Evolutionary conservation across 1,140 invertebrate species (phyloP).

Genomic region (Lineus longissimus): DNA sequence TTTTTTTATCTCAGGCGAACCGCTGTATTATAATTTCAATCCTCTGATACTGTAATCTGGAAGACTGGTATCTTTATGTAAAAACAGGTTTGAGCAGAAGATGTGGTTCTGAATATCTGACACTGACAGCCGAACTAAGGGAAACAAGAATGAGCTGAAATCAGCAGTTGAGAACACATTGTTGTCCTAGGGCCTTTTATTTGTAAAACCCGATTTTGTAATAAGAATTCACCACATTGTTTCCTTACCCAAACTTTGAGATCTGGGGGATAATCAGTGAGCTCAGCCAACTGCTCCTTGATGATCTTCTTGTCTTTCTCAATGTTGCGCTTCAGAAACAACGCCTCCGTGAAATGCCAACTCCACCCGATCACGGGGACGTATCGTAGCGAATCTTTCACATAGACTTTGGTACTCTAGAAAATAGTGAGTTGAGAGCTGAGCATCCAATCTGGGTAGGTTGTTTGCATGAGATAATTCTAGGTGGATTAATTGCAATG

Average conservation of each 20-base stretch:
- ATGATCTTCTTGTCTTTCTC: slow-evolving; percentile 83
- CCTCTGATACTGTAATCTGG: too few relatives aligned
- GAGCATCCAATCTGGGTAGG: not conserved
- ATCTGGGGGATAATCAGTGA: slow-evolving; percentile 68
- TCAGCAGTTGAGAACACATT: not conserved
- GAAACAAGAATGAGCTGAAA: not conserved
- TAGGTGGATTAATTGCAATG: too few relatives aligned
- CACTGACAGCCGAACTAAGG: not conserved
- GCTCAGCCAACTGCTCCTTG: slow-evolving; percentile 70
- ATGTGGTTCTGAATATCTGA: too few relatives aligned
- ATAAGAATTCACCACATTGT: too few relatives aligned
- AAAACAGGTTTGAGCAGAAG: too few relatives aligned
- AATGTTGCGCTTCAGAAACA: slow-evolving; percentile 87
- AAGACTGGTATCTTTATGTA: too few relatives aligned
- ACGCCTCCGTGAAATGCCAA: slow-evolving; percentile 89
- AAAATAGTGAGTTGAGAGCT: slow-evolving; percentile 34
- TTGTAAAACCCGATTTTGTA: too few relatives aligned
- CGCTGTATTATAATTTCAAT: too few relatives aligned
- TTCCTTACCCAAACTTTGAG: slow-evolving; percentile 35
- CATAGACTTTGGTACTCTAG: slow-evolving; percentile 91
- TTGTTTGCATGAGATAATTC: too few relatives aligned
- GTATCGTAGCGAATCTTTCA: slow-evolving; percentile 86
- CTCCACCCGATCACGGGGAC: slow-evolving; percentile 92
- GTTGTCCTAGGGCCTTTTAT: too few relatives aligned
- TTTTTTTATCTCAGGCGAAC: too few relatives aligned